Evolutionary conservation across 2,797 vertebrate species (phyloP), one percentile per base, ranked within the genome.

Genomic region (Gadopsis marmoratus): DNA sequence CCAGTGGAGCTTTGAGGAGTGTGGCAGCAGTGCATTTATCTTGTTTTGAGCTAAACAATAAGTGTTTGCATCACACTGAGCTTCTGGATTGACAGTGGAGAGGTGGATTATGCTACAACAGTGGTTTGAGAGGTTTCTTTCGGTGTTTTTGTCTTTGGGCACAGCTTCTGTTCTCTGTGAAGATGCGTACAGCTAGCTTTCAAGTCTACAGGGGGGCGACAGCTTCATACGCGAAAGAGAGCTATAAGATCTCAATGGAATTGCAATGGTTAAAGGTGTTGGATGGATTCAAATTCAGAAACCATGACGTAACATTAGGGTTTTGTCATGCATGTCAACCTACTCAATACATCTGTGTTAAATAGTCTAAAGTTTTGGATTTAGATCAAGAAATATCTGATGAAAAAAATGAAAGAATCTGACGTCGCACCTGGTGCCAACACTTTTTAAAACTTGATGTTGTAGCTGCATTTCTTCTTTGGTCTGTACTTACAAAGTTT

Each of bases 81-180:
- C 16, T 2, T 35, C 31, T 53, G 61, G 54, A 66, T 41, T 26
- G 45, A 51, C 35, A 64, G 45, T 23, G 4, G 19, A 51, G 29
- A 35, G 53, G 54, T 65, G 43, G 50, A 74, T 74, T 59, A 35
- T 58, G 35, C 37, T 63, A 9, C 62, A 37, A 53, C 8, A 23
- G 56, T 17, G 4, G 26, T 54, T 59, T 31, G 12, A 59, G 59
- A 76, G 10, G 10, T 60, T 78, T 78, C 55, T 68, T 3, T 55
- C 31, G 45, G 29, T 62, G 61, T 67, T 75, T 67, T n/a, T n/a
- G n/a, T n/a, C n/a, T n/a, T n/a, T n/a, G 85, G 39, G 54, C 74
- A 53, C 77, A 78, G 67, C 74, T 62, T 67, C 83, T 60, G 63
- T 55, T 65, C 58, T 62, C 26, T 59, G 61, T 71, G 56, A 63